A percentile compares a stretch with the other conserved stretches of the same genome.
phyloP scores from a whole-genome alignment of 2,113 vertebrate species.

The Elachura formosa region DNA sequence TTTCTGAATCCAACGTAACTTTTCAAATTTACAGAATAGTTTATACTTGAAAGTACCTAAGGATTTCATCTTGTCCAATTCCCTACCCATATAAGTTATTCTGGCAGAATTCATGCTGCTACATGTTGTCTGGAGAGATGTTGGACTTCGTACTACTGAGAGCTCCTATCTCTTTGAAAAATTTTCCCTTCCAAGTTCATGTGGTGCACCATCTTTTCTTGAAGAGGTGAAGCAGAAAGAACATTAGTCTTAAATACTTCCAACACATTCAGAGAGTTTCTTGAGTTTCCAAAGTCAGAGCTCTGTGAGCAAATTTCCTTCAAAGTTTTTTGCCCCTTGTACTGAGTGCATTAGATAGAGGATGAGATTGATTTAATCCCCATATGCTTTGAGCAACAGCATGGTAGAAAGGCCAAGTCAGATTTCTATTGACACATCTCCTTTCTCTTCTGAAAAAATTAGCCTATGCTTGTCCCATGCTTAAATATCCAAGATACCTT shows the following conservation, averaged over 20 bases:
- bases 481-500: not conserved
- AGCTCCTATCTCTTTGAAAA: not conserved
- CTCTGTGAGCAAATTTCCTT: not conserved
- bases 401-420: not conserved
- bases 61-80: not conserved
- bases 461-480: not conserved
- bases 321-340: not conserved
- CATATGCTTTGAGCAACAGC: not conserved
- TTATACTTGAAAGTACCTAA: not conserved
- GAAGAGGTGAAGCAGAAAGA: not conserved
- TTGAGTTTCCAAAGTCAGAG: not conserved
- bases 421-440: not conserved
- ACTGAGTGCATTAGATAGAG: not conserved
- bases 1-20: not conserved
- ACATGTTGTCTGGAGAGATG: not conserved
- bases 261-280: not conserved
- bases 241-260: not conserved
- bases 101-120: not conserved
- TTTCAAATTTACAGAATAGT: not conserved
- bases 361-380: not conserved
- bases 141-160: not conserved
- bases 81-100: not conserved
- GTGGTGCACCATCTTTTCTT: not conserved
- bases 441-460: not conserved
- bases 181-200: not conserved